A percentile compares a stretch with the other conserved stretches of the same genome.
phyloP scores from a whole-genome alignment of 2,797 vertebrate genomes.

The Botia kubotai region DNA sequence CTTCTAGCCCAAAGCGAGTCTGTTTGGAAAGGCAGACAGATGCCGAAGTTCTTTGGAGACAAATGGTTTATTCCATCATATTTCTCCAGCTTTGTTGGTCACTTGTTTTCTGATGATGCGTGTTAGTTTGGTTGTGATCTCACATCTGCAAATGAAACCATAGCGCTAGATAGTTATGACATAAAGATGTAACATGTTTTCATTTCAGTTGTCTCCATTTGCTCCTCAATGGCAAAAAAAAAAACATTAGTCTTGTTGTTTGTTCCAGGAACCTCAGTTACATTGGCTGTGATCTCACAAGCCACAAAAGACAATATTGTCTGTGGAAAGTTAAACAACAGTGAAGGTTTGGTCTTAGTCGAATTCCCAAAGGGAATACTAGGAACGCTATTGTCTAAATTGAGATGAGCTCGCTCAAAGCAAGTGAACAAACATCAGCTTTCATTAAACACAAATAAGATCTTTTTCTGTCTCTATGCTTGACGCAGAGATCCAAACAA shows the following conservation, averaged over 20 bases:
- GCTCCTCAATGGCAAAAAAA: neutral
- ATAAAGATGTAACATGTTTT: slow-evolving; percentile 29
- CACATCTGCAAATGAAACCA: neutral
- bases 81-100: neutral
- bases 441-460: slow-evolving; percentile 1
- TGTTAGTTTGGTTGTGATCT: slow-evolving; percentile 4
- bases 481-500: neutral
- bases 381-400: slow-evolving; percentile 30
- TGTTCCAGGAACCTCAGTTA: slow-evolving; percentile 35
- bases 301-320: slow-evolving; percentile 33
- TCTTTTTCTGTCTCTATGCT: slow-evolving; percentile 6
- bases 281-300: slow-evolving; percentile 44
- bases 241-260: slow-evolving; percentile 39
- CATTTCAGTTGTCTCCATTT: slow-evolving; percentile 4
- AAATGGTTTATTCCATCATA: neutral
- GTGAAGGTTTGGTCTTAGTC: neutral
- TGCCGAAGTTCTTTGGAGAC: neutral
- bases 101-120: neutral
- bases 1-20: neutral
- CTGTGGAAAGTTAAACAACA: slow-evolving; percentile 19
- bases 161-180: slow-evolving; percentile 1
- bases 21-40: neutral
- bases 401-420: slow-evolving; percentile 16
- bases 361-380: slow-evolving; percentile 16
- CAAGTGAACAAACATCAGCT: neutral